Evolutionary conservation across 2,888 invertebrate species (phyloP).

Genomic region (Ceramica pisi): DNA sequence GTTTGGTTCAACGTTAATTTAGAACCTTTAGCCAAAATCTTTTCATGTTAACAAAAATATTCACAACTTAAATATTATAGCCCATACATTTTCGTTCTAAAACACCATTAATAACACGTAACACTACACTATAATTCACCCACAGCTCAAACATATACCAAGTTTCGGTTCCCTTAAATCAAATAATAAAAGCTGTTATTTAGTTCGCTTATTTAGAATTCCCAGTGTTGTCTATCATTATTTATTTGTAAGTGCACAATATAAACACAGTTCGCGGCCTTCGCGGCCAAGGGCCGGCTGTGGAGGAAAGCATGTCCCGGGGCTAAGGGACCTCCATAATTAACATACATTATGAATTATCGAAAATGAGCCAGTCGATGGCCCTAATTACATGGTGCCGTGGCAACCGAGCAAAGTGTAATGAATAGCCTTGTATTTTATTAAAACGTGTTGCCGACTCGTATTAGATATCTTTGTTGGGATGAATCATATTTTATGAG

Average conservation of each 20-base stretch:
- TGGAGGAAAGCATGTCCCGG: slow-evolving; percentile 75
- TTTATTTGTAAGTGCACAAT: slow-evolving; percentile 74
- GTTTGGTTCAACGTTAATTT: too few species aligned
- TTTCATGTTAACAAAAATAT: background rate
- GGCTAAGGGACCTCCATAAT: slow-evolving; percentile 86
- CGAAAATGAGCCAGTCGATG: slow-evolving; percentile 87
- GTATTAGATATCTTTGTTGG: slow-evolving; percentile 84
- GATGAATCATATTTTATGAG: slow-evolving; percentile 82
- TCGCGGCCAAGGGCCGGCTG: slow-evolving; percentile 55
- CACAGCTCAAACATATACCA: slow-evolving; percentile 47
- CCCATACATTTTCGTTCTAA: background rate
- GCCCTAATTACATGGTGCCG: slow-evolving; percentile 86
- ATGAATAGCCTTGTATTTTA: slow-evolving; percentile 87
- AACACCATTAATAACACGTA: slow-evolving; percentile 14
- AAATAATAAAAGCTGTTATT: slow-evolving; percentile 70
- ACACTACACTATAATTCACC: slow-evolving; percentile 27
- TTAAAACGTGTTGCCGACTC: slow-evolving; percentile 83
- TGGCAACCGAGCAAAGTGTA: slow-evolving; percentile 76
- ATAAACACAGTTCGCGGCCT: slow-evolving; percentile 71
- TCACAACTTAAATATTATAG: background rate
- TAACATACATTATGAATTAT: slow-evolving; percentile 90
- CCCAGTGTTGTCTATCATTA: slow-evolving; percentile 73
- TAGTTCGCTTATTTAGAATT: slow-evolving; percentile 69
- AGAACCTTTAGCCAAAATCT: background rate
- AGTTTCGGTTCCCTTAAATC: slow-evolving; percentile 63